Base-by-base conservation (phyloP, 2,888 invertebrate genomes). In the Dicyrtomina minuta region DNA sequence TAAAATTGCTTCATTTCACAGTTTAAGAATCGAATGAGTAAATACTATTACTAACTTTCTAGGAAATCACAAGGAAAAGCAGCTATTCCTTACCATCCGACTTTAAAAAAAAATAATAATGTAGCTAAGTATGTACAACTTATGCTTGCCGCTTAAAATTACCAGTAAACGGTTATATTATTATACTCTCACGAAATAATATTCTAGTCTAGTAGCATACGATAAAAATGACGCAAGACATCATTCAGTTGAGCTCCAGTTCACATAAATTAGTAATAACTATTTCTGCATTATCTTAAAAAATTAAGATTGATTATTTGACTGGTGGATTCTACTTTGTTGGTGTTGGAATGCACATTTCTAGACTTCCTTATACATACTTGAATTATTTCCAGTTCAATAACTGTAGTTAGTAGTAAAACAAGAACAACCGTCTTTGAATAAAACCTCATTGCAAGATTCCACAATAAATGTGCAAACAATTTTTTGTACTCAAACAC, bases 401-500 rank as follows among this genome's bases (percentile, higher is more conserved):
- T 44, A 55, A 65, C 20, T 43, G 27, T 24, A 65, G 24, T 17
- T 27, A 65, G 53, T 22, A 46, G 46, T 24, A 61, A 39, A 22
- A 65, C 33, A 8, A 51, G 64, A 33, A 27, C 53, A 20, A 49
- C 12, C 27, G 5, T 33, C 2, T n/a, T 41, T 44, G 20, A 60
- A n/a, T 22, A 20, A 62, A 49, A 10, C 33, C 49, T 49, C 26
- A 15, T 27, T 17, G 49, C 49, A 49, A 6, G 26, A 58, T 26
- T 15, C n/a, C 1, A 58, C 1, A 33, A 5, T 53, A 53, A 53
- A 20, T 53, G 22, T 53, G 24, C 24, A 53, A 24, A 3, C 17
- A 49, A 17, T 53, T 22, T 22, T 53, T 53, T 13, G 53, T 53
- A 22, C 24, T 78, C 78, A 78, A 73, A 78, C 78, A 55, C 78